phyloP scores from a whole-genome alignment of 2,797 vertebrate species.

The Pangasius macronema region DNA sequence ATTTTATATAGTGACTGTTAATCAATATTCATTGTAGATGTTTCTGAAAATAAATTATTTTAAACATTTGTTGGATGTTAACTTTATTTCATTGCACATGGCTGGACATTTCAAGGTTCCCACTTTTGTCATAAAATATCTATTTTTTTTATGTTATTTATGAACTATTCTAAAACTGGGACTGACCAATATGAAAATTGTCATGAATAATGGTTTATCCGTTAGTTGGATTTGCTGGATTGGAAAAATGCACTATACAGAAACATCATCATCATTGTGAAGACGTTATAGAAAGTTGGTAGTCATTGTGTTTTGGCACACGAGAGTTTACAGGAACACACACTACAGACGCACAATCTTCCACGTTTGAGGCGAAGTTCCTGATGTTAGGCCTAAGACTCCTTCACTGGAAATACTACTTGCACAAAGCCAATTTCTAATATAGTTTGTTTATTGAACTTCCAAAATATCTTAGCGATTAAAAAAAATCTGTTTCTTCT shows the following conservation, averaged over 20 bases:
- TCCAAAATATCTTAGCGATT: background rate
- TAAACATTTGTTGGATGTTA: conserved; percentile 47
- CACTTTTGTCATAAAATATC: background rate
- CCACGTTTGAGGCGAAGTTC: no score
- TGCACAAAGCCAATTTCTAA: background rate
- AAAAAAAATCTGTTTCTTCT: background rate
- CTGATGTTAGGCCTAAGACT: background rate
- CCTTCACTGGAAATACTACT: background rate
- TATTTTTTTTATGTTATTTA: background rate
- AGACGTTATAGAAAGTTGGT: background rate
- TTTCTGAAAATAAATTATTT: conserved; percentile 80
- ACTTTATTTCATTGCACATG: background rate
- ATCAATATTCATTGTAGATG: conserved; percentile 66
- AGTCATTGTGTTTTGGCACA: no score
- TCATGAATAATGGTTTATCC: background rate
- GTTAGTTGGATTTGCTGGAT: background rate
- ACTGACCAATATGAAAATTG: background rate
- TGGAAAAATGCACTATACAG: background rate
- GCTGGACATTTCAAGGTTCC: background rate
- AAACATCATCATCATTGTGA: no score
- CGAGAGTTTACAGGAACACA: no score
- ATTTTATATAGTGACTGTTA: conserved; percentile 76
- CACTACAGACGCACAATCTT: no score
- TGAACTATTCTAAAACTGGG: background rate
- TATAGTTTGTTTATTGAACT: background rate